Evolutionary conservation across 2,113 vertebrate species (phyloP).

Genomic region (Lichenostomus cassidix): DNA sequence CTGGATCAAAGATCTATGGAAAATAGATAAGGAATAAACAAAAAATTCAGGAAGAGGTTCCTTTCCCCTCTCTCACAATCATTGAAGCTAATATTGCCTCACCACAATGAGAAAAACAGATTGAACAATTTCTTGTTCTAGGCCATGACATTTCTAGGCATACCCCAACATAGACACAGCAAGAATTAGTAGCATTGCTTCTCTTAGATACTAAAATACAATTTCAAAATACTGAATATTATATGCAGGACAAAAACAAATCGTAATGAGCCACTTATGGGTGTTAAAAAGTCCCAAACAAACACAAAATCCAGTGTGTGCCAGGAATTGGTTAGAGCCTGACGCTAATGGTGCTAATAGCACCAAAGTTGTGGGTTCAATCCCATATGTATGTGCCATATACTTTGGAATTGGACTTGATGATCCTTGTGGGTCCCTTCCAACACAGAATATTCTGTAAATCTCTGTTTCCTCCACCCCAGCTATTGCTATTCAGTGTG

Average conservation of each 20-base stretch:
- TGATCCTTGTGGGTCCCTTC: neutral
- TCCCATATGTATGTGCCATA: too few relatives aligned
- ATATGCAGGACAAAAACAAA: neutral
- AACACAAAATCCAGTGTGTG: neutral
- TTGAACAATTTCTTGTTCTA: neutral
- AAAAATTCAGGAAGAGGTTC: neutral
- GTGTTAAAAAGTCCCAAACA: neutral
- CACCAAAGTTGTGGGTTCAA: too few relatives aligned
- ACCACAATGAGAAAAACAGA: neutral
- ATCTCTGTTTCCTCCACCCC: neutral
- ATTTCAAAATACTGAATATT: neutral
- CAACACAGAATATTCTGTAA: neutral
- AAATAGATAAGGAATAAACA: neutral
- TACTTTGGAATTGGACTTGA: neutral
- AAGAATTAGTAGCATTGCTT: neutral
- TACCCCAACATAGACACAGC: neutral
- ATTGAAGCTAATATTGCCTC: neutral
- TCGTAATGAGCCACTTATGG: rapidly evolving
- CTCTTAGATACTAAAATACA: neutral
- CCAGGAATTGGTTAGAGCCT: neutral
- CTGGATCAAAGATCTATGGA: neutral
- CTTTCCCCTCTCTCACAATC: neutral
- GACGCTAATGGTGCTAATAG: too few relatives aligned
- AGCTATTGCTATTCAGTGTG: neutral
- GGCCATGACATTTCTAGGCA: neutral